phyloP scores from a whole-genome alignment of 2,113 vertebrate genomes.

The Apus apus region DNA sequence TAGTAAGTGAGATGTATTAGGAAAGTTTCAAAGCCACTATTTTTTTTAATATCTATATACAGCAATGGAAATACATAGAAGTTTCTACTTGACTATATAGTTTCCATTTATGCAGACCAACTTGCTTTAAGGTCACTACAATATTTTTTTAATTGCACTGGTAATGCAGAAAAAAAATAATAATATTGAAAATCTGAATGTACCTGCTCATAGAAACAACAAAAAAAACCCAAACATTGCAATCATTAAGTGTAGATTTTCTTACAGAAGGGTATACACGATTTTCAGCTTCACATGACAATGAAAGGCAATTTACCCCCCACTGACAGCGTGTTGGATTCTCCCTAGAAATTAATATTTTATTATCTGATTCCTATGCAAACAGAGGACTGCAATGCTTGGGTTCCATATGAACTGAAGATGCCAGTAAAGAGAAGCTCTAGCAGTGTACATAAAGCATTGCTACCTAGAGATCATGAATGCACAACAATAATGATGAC shows the following conservation, averaged over 20 bases:
- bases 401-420: neutral
- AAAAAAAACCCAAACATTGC: neutral
- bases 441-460: neutral
- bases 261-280: neutral
- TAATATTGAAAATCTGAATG: neutral
- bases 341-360: neutral
- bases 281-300: neutral
- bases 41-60: neutral
- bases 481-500: neutral
- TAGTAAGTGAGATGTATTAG: neutral
- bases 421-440: neutral
- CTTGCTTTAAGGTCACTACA: neutral
- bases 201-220: fast-evolving
- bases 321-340: neutral
- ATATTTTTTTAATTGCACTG: neutral
- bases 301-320: neutral
- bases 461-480: neutral
- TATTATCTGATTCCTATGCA: neutral
- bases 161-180: neutral
- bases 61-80: neutral
- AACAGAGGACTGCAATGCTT: neutral
- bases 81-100: neutral
- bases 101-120: neutral
- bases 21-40: neutral
- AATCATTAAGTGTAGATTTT: neutral